phyloP scores from a whole-genome alignment of 2,888 invertebrate species.

The Leucozona laternaria region DNA sequence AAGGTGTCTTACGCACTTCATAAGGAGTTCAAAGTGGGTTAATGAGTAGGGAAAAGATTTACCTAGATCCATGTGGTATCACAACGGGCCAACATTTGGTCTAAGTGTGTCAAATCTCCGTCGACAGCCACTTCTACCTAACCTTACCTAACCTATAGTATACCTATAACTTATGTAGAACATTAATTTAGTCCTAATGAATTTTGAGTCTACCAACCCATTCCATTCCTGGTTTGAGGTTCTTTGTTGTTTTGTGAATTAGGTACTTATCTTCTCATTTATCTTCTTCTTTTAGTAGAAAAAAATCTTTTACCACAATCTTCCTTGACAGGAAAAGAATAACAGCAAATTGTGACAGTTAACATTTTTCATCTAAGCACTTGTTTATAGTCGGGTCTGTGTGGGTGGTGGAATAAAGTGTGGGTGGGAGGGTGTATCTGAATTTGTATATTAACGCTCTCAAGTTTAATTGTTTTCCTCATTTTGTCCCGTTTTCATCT shows the following conservation, averaged over 20 bases:
- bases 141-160: no score
- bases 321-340: slow-evolving; percentile 6
- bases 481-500: background rate
- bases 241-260: background rate
- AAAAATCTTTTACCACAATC: background rate
- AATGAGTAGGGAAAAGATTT: no score
- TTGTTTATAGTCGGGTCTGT: background rate
- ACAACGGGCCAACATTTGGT: no score
- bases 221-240: no score
- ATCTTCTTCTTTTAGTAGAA: background rate
- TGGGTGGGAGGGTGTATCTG: background rate
- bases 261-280: background rate
- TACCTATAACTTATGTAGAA: no score
- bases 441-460: slow-evolving; percentile 1
- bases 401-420: background rate
- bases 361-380: slow-evolving; percentile 31
- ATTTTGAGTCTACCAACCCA: no score
- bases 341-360: slow-evolving; percentile 27
- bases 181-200: no score
- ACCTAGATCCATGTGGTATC: no score
- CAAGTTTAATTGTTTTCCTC: background rate
- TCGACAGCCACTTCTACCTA: no score
- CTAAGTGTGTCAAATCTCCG: no score
- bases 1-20: no score
- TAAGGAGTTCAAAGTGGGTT: no score